These are phyloP conservation scores for Syritta pipiens DNA, from an alignment of 2,888 invertebrate species.

Conservation along the genomic window DNA sequence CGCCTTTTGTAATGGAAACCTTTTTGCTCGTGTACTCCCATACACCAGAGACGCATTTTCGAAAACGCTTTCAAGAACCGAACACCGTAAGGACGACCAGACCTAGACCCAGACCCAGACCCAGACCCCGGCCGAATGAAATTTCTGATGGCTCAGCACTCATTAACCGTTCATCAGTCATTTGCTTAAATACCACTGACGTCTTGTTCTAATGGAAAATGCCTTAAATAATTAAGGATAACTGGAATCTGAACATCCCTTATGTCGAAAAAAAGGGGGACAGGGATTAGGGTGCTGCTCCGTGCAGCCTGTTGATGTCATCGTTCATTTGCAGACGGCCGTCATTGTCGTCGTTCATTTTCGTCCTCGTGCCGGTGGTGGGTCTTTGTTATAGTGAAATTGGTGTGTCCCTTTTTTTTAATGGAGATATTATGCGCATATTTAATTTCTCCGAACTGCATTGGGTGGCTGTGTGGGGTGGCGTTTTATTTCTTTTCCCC, in stretches of 20 bases:
- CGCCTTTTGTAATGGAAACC: constrained; percentile 15
- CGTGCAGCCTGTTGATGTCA: constrained; percentile 65
- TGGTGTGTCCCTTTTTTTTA: constrained; percentile 55
- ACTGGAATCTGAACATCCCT: constrained; percentile 39
- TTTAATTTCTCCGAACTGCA: constrained; percentile 53
- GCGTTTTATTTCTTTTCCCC: not conserved
- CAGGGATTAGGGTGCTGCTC: constrained; percentile 48
- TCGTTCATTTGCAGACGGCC: constrained; percentile 49
- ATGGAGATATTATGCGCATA: constrained; percentile 68
- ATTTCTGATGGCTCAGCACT: constrained; percentile 67
- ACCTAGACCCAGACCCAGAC: not conserved
- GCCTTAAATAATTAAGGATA: constrained; percentile 57
- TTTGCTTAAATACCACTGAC: constrained; percentile 74
- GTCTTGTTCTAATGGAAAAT: constrained; percentile 59
- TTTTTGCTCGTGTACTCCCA: constrained; percentile 7
- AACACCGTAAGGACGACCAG: not conserved
- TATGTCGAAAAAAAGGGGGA: constrained; percentile 9
- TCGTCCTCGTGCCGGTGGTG: constrained; percentile 2
- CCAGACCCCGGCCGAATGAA: constrained; percentile 4
- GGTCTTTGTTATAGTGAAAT: constrained; percentile 56
- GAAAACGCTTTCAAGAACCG: not conserved
- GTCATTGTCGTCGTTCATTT: constrained; percentile 16
- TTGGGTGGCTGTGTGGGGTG: not conserved
- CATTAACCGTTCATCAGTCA: constrained; percentile 76
- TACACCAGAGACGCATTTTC: not conserved